These are phyloP conservation scores for Phyllotreta cruciferae DNA, from an alignment of 2,888 invertebrate species.

Conservation along the genomic window DNA sequence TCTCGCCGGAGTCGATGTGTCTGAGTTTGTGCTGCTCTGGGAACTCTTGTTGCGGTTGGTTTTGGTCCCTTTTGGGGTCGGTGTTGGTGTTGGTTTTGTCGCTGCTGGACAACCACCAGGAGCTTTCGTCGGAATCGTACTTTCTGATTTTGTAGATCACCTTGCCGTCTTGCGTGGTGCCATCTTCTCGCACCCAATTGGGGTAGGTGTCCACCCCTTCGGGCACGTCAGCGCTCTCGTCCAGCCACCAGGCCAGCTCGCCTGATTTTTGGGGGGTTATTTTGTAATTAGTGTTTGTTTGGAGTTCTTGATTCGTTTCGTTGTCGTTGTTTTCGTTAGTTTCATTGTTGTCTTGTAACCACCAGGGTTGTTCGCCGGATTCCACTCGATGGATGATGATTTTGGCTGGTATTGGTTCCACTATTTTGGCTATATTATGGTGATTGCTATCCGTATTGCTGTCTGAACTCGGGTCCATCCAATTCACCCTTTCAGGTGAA, in stretches of 20 bases:
- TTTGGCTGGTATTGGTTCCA: conserved; percentile 61
- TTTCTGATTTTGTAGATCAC: conserved; percentile 39
- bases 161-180: conserved; percentile 43
- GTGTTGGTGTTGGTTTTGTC: conserved; percentile 42
- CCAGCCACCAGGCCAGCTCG: conserved; percentile 76
- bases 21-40: conserved; percentile 65
- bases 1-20: conserved; percentile 73
- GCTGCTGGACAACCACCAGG: conserved; percentile 48
- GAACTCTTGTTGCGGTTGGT: conserved; percentile 64
- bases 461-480: conserved; percentile 53
- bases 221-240: conserved; percentile 71
- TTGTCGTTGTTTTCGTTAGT: conserved; percentile 28
- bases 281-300: background rate
- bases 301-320: background rate
- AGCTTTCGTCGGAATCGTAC: conserved; percentile 48
- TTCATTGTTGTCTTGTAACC: conserved; percentile 56
- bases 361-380: conserved; percentile 72
- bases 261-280: conserved; percentile 56
- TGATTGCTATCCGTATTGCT: conserved; percentile 36
- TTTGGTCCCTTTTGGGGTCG: conserved; percentile 33
- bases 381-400: conserved; percentile 60
- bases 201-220: conserved; percentile 65
- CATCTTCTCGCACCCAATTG: conserved; percentile 46
- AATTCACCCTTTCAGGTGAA: conserved; percentile 62
- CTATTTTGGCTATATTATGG: conserved; percentile 4